phyloP scores from a whole-genome alignment of 2,113 vertebrate genomes.

The Gambusia holbrooki region DNA sequence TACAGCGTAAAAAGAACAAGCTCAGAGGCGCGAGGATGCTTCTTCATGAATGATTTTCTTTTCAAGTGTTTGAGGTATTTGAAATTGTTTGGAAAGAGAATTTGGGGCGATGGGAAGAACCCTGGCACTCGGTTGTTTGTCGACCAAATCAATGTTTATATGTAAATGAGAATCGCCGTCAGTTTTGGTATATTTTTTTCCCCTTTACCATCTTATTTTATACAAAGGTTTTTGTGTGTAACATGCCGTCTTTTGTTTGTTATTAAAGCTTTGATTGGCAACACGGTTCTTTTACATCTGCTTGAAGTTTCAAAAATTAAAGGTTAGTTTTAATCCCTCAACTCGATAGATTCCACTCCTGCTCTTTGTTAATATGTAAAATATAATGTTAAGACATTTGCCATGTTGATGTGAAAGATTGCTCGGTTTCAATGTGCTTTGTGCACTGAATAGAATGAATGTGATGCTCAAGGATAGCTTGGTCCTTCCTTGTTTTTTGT shows the following conservation, averaged over 20 bases:
- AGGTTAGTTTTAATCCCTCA: conserved; percentile 48
- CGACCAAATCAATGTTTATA: conserved; percentile 97
- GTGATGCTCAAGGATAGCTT: conserved; percentile 66
- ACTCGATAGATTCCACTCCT: not conserved
- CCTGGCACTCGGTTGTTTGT: conserved; percentile 83
- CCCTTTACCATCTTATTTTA: conserved; percentile 85
- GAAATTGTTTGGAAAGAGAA: conserved; percentile 30
- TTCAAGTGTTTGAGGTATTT: conserved; percentile 41
- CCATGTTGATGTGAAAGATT: conserved; percentile 51
- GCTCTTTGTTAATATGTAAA: conserved; percentile 78
- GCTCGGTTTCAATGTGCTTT: conserved; percentile 84
- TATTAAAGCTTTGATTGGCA: conserved; percentile 84
- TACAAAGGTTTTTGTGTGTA: conserved; percentile 87
- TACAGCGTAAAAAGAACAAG: not conserved
- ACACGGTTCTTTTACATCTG: conserved; percentile 83
- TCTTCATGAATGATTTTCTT: conserved; percentile 58
- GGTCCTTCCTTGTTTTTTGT: conserved; percentile 56
- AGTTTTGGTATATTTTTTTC: conserved; percentile 75
- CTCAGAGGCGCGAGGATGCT: conserved; percentile 63
- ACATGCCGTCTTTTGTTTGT: conserved; percentile 77
- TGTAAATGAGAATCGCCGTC: conserved; percentile 89
- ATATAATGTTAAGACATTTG: conserved; percentile 62
- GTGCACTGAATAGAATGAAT: conserved; percentile 53
- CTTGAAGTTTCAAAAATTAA: conserved; percentile 81
- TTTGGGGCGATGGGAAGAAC: conserved; percentile 64